Base-by-base conservation (phyloP, 1,140 invertebrate species). In the Physella acuta region DNA sequence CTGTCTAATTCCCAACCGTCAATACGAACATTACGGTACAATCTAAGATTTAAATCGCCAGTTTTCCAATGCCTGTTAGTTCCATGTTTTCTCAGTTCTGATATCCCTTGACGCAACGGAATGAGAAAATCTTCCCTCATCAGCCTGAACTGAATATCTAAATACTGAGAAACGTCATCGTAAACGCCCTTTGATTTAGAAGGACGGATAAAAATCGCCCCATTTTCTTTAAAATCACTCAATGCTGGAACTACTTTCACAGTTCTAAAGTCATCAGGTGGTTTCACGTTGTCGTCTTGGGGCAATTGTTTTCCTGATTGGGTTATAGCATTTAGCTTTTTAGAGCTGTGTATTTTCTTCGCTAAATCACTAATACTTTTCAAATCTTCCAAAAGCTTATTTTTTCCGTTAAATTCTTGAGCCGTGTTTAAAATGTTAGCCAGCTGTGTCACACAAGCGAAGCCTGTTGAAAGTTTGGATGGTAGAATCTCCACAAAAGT, bases 101-200 rank as follows among this genome's bases (percentile, higher is more conserved):
- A 34, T n/a, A 87, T 79, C 20, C 85, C 85, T 5, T 81, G 68
- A 63, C 85, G 62, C 16, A 87, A 61, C 17, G 86, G 83, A 16
- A 73, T 69, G 60, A 85, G 62, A 64, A 85, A 86, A 75, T 94
- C 92, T 85, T 94, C 91, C 11, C 91, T 81, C 31, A 94, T 79
- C 2, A 93, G 82, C 20, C 91, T 82, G 76, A 91, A 92, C 73
- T 94, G 92, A 0, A 90, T 87, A 76, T 93, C 91, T 14, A 94
- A 80, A 78, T 94, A 94, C 73, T 92, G 88, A 31, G 91, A 85
- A 0, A 88, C 85, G 78, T 87, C 63, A 20, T 34, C 34, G 63
- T 65, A 73, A 4, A 44, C 33, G 33, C 71, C 71, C 34, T 58
- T 60, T n/a, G 20, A 30, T 49, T 69, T 65, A 37, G 56, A 64